Conservation (phyloP, 2,888 invertebrate genomes). For the Fabriciana adippe region DNA sequence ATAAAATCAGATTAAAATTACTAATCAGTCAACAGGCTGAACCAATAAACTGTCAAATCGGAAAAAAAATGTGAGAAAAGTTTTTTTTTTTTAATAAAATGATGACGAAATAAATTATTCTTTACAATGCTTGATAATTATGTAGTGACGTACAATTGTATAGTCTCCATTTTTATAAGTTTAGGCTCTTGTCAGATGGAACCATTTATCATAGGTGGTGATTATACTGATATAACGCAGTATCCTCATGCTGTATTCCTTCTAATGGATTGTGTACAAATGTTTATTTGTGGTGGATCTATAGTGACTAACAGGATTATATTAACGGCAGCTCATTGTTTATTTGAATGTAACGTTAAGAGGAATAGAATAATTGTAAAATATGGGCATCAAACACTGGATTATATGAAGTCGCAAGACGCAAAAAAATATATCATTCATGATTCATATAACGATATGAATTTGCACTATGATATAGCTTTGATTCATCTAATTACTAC, state of each 20-base stretch:
- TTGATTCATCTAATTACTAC: no score
- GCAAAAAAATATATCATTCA: no score
- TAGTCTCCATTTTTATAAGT: no score
- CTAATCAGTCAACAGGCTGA: conserved; percentile 2
- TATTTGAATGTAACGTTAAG: conserved; percentile 18
- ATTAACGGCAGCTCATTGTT: conserved; percentile 47
- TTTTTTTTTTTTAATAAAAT: not conserved
- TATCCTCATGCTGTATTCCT: conserved; percentile 41
- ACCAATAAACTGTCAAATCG: not conserved
- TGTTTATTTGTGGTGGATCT: conserved; percentile 44
- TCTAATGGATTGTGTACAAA: conserved; percentile 34
- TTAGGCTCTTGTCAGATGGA: no score
- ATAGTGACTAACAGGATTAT: conserved; percentile 42
- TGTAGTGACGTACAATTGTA: no score
- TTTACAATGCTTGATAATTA: not conserved
- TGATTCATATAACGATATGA: no score
- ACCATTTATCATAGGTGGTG: no score
- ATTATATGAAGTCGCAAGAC: no score
- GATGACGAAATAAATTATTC: not conserved
- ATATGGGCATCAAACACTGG: conserved; percentile 32
- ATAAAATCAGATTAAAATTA: conserved; percentile 10
- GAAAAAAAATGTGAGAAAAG: not conserved
- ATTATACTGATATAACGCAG: no score
- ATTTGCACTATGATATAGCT: no score
- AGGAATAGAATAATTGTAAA: conserved; percentile 18